A percentile compares a stretch with the other conserved stretches of the same genome.
Evolutionary conservation across 2,888 invertebrate species (phyloP).

Genomic region (Agrochola lychnidis): DNA sequence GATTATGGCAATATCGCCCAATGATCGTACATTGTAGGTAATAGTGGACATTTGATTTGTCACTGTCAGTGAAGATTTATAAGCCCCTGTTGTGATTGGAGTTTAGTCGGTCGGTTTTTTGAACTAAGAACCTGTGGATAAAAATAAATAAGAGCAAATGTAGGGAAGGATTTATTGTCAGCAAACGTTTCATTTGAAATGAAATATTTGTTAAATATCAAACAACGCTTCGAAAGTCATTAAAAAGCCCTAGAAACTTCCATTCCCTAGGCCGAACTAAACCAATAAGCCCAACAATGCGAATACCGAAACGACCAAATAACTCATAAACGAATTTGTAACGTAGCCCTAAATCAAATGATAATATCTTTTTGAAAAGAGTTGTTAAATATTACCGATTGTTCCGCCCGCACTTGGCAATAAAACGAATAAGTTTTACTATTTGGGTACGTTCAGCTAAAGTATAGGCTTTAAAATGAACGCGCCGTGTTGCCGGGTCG

Average conservation of each 20-base stretch:
- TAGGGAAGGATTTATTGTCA: conserved; percentile 13
- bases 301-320: conserved; percentile 49
- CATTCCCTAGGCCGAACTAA: conserved; percentile 29
- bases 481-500: conserved; percentile 22
- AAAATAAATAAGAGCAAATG: conserved; percentile 3
- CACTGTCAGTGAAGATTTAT: too few relatives aligned
- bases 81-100: too few relatives aligned
- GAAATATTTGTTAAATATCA: conserved; percentile 30
- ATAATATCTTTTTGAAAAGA: conserved; percentile 56
- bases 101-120: not conserved
- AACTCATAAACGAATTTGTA: conserved; percentile 49
- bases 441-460: conserved; percentile 18
- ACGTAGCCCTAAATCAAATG: conserved; percentile 53
- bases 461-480: conserved; percentile 23
- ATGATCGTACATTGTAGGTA: too few relatives aligned
- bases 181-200: conserved; percentile 36
- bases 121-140: not conserved
- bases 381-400: conserved; percentile 50
- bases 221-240: conserved; percentile 35
- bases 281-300: conserved; percentile 48
- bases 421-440: conserved; percentile 40
- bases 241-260: conserved; percentile 45
- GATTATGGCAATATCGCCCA: not conserved
- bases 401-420: conserved; percentile 12
- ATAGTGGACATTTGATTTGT: too few relatives aligned